Conservation (phyloP, 2,888 invertebrate species). For the Caenorhabditis angaria region DNA sequence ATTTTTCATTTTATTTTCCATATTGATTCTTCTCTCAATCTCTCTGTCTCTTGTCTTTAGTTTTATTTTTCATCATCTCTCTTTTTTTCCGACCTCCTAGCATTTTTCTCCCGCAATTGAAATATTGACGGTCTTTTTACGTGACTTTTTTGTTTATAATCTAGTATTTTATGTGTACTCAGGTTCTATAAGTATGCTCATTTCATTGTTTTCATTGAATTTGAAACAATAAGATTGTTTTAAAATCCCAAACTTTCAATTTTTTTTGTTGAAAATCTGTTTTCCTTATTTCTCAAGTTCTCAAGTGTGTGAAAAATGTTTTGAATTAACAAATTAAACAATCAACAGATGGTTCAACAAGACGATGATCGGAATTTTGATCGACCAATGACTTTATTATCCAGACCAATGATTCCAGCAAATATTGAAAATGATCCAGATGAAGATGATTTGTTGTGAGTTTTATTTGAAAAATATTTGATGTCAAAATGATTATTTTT, state of each 20-base stretch:
- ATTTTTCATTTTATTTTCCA: constrained; percentile 13
- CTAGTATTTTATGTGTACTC: constrained; percentile 36
- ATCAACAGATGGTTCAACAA: constrained; percentile 32
- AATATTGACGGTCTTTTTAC: constrained; percentile 12
- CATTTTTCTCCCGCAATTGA: constrained; percentile 33
- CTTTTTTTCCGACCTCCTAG: constrained; percentile 13
- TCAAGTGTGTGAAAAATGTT: no score
- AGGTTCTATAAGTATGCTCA: no score
- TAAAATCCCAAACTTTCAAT: no score
- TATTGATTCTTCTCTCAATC: constrained; percentile 15
- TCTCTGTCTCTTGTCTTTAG: constrained; percentile 10
- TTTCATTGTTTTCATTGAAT: no score
- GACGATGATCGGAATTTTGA: constrained; percentile 24
- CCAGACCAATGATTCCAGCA: constrained; percentile 21
- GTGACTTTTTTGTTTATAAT: constrained; percentile 22
- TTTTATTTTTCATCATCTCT: constrained; percentile 24
- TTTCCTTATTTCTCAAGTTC: no score
- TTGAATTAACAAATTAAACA: not conserved
- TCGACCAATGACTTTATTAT: constrained; percentile 16
- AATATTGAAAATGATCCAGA: constrained; percentile 28
- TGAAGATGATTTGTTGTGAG: constrained; percentile 37
- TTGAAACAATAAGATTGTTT: no score
- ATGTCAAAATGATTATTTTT: not conserved
- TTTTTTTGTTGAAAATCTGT: no score
- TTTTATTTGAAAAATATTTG: not conserved